phyloP scores from a whole-genome alignment of 2,797 vertebrate genomes.

The Graptemys geographica region DNA sequence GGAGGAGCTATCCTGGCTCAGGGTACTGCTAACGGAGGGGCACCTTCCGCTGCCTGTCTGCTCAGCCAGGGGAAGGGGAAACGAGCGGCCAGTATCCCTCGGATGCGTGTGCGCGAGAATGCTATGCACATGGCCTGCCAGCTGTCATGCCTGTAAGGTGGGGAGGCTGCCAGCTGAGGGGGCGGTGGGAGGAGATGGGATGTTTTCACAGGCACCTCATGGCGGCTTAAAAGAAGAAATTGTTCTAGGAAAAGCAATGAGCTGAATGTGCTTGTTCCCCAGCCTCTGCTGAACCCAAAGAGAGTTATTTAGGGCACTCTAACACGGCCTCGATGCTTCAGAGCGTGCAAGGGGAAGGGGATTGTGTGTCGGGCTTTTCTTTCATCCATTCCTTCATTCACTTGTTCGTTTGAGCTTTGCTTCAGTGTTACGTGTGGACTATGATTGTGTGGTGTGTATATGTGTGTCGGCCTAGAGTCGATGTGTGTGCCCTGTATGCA shows the following conservation, averaged over 20 bases:
- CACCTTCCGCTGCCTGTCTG: not conserved
- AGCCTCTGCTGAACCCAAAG: conserved; percentile 13
- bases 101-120: accelerated
- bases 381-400: no score
- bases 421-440: accelerated
- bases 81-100: accelerated
- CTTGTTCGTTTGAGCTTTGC: not conserved
- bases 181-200: conserved; percentile 18
- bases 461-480: accelerated
- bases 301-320: not conserved
- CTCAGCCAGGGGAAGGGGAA: accelerated
- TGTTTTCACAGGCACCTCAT: conserved; percentile 35
- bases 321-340: accelerated
- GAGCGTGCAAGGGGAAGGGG: not conserved
- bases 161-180: conserved; percentile 25
- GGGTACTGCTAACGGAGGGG: not conserved
- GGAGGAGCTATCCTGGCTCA: not conserved
- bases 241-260: conserved; percentile 57
- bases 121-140: accelerated
- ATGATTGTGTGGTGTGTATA: not conserved
- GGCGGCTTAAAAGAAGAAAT: conserved; percentile 14
- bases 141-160: accelerated
- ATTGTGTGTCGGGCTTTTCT: accelerated
- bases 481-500: accelerated
- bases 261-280: not conserved